These are phyloP conservation scores for Helarctos malayanus DNA, from an alignment of 2,797 vertebrate genomes.

Conservation along the genomic window DNA sequence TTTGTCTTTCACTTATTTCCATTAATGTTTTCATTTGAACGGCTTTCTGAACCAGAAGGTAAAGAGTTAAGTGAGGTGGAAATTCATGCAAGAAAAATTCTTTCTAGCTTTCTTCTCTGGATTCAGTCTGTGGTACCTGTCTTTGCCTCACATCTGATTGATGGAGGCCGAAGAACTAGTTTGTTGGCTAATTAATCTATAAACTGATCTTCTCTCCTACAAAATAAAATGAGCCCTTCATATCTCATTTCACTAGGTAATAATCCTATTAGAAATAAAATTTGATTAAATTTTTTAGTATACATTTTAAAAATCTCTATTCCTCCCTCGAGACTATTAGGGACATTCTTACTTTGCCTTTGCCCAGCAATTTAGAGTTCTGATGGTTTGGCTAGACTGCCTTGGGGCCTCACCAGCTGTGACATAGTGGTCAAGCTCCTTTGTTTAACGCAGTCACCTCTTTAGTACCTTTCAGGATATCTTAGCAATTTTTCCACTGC, in stretches of 20 bases:
- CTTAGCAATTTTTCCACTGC: conserved; percentile 26
- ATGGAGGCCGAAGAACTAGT: background rate
- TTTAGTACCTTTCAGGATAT: background rate
- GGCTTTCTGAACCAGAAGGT: background rate
- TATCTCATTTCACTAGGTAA: background rate
- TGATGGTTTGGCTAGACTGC: background rate
- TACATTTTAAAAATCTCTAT: background rate
- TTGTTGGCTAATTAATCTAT: background rate
- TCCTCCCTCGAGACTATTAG: background rate
- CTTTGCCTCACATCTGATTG: background rate
- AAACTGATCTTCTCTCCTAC: background rate
- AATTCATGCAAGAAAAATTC: background rate
- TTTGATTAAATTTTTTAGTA: background rate
- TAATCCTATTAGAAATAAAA: conserved; percentile 32
- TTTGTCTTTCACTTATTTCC: conserved; percentile 48
- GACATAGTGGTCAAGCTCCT: background rate
- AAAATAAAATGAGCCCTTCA: conserved; percentile 1
- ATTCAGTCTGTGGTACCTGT: background rate
- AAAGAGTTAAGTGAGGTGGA: background rate
- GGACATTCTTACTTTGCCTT: background rate
- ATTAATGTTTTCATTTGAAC: background rate
- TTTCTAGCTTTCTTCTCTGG: background rate
- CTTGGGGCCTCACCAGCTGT: background rate
- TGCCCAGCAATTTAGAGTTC: background rate
- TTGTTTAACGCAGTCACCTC: background rate